Evolutionary conservation across 2,888 invertebrate genomes (phyloP).

Genomic region (Nemapogon koenigi): DNA sequence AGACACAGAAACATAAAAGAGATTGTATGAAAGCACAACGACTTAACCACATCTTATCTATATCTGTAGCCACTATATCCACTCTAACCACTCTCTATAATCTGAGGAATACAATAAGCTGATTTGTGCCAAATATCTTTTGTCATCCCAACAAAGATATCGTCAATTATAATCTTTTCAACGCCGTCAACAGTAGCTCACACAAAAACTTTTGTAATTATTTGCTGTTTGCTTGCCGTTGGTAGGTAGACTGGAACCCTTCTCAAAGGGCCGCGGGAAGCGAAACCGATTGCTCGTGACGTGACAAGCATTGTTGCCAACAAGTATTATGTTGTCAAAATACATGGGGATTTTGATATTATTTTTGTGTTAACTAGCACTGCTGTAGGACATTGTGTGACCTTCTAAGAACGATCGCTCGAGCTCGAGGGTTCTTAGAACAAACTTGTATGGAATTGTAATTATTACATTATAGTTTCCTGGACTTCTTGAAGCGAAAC

Average conservation of each 20-base stretch:
- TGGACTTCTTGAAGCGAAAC: no score
- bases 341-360: conserved; percentile 63
- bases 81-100: conserved; percentile 50
- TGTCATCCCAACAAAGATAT: conserved; percentile 57
- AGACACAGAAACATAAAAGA: no score
- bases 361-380: conserved; percentile 62
- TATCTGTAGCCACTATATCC: no score
- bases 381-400: conserved; percentile 50
- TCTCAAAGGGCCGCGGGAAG: conserved; percentile 53
- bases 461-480: conserved; percentile 23
- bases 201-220: conserved; percentile 53
- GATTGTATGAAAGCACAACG: no score
- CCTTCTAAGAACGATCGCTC: conserved; percentile 43
- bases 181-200: conserved; percentile 55
- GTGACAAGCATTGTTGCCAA: conserved; percentile 54
- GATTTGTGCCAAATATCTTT: conserved; percentile 46
- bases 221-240: conserved; percentile 48
- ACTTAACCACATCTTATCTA: no score
- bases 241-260: no score
- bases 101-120: conserved; percentile 38
- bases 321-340: conserved; percentile 63
- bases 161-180: conserved; percentile 61
- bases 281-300: conserved; percentile 62
- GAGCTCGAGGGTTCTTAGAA: conserved; percentile 43
- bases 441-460: conserved; percentile 49